A percentile compares a stretch with the other conserved stretches of the same genome.
These are phyloP conservation scores for silkworm (Bombyx mori) DNA, from an alignment of 1,140 invertebrate species.

Conservation along the genomic window DNA sequence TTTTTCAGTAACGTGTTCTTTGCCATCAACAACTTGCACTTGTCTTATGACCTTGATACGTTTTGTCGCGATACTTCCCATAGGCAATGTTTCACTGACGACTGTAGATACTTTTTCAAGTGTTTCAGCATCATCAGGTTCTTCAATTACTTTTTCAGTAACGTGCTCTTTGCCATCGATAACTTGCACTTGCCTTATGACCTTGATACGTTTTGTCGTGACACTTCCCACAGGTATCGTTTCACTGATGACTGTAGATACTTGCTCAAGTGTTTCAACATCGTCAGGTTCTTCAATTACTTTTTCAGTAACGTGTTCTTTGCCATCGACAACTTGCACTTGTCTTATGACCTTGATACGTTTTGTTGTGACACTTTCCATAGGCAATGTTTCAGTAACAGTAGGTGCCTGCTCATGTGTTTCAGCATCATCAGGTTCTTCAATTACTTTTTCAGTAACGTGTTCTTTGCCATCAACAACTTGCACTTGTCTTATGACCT, in stretches of 20 bases:
- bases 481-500: conserved; percentile 76
- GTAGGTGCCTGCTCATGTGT: conserved; percentile 40
- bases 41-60: conserved; percentile 80
- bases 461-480: conserved; percentile 84
- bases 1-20: conserved; percentile 79
- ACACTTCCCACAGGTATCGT: conserved; percentile 23
- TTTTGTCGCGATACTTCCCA: conserved; percentile 69
- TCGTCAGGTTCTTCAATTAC: conserved; percentile 82
- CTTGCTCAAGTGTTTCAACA: conserved; percentile 44
- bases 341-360: conserved; percentile 79
- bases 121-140: conserved; percentile 75
- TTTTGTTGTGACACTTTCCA: conserved; percentile 66
- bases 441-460: conserved; percentile 77
- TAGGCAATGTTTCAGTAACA: conserved; percentile 31
- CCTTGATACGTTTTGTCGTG: conserved; percentile 74
- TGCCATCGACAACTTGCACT: conserved; percentile 83
- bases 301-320: conserved; percentile 81
- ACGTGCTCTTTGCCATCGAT: conserved; percentile 84
- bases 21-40: conserved; percentile 83
- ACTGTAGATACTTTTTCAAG: conserved; percentile 25
- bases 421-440: conserved; percentile 76
- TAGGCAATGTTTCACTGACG: neutral
- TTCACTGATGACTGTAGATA: conserved; percentile 32
- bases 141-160: conserved; percentile 80
- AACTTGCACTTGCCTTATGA: conserved; percentile 79